These are phyloP conservation scores for Caretta caretta DNA, from an alignment of 2,113 vertebrate genomes.

Conservation along the genomic window DNA sequence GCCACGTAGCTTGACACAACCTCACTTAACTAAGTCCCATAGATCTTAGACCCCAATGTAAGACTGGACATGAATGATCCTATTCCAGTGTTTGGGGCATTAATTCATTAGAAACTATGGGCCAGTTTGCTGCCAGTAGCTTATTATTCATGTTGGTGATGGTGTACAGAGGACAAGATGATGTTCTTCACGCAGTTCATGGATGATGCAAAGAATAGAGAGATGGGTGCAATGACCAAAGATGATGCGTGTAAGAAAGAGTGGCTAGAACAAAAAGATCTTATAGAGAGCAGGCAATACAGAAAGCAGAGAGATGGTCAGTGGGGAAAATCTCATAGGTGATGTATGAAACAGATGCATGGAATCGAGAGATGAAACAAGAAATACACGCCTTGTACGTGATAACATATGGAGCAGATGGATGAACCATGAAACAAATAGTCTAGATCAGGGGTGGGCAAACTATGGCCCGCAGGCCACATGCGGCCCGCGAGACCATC, in stretches of 20 bases:
- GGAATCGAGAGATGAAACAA: neutral
- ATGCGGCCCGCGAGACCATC: too few relatives aligned
- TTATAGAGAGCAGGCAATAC: neutral
- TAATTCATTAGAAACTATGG: accelerated
- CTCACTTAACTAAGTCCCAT: neutral
- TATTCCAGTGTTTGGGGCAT: neutral
- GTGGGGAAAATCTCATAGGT: neutral
- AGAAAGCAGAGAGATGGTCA: neutral
- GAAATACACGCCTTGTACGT: neutral
- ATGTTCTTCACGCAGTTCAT: accelerated
- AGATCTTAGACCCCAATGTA: neutral
- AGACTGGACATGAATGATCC: neutral
- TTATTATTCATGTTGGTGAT: neutral
- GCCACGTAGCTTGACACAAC: accelerated
- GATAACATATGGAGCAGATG: neutral
- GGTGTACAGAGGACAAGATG: accelerated
- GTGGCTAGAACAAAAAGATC: neutral
- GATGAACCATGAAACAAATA: neutral
- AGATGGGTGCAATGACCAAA: neutral
- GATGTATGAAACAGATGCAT: neutral
- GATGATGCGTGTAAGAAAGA: neutral
- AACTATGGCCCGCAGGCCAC: too few relatives aligned
- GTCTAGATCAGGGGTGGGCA: neutral
- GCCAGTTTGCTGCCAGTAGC: neutral
- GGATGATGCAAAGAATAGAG: neutral